Base-by-base conservation (phyloP, 2,113 vertebrate genomes). In the Caranx ignobilis region DNA sequence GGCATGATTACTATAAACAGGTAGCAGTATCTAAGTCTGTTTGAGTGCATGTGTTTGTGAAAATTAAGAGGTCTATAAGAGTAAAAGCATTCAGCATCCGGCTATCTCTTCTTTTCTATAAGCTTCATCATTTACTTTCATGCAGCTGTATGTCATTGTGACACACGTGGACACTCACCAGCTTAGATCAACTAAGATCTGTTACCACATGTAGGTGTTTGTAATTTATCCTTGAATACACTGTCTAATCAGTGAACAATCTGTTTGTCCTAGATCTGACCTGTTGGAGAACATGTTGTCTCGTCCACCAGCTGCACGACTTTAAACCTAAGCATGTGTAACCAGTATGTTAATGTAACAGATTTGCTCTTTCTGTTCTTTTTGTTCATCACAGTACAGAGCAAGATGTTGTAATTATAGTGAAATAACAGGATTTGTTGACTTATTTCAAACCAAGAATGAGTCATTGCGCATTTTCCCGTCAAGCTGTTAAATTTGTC, bases 1-100 rank as follows among this genome's bases (percentile, higher is more conserved):
- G 80, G 77, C 80, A 37, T 41, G 54, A 19, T 50, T 18, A 54
- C 75, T 57, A 43, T 39, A 62, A 61, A 84, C 77, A 71, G 45
- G 15, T n/a, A 34, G 18, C 39, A 34, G 18, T 34, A 61, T 63
- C 45, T 62, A 5, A 16, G 34, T 43, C 18, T 88, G 39, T 66
- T 50, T 78, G 31, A 56, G 66, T 66, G 43, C 31, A 43, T 67
- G 15, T 47, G 47, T 47, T 19, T 56, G 32, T 26, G 26, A 54
- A 54, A 21, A 66, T 77, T 34, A 75, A 55, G 48, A 71, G 21
- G 16, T 50, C 39, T 34, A 13, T 52, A 66, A 8, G 37, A 19
- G 61, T 67, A 41, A 47, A 63, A 67, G 11, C 60, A 79, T 66
- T 5, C 1, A 15, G 59, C 48, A 61, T 56, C 39, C 48, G 60